These are phyloP conservation scores for Psilopsiagon aurifrons DNA, from an alignment of 2,113 vertebrate species.

Conservation along the genomic window DNA sequence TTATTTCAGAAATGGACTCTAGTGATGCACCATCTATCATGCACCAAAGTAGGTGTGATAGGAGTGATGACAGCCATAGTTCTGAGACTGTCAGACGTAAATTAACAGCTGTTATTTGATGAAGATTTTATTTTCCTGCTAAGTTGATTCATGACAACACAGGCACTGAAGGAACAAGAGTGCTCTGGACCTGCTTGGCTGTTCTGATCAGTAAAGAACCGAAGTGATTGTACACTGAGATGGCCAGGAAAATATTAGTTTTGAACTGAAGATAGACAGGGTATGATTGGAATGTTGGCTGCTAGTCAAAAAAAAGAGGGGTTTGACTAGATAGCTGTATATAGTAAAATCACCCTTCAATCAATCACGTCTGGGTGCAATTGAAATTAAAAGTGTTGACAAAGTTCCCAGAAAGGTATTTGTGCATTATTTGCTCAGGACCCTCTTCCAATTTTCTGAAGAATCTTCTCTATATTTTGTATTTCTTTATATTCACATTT, in stretches of 20 bases:
- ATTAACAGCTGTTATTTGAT: not conserved
- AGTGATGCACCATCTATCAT: not conserved
- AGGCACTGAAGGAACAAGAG: not conserved
- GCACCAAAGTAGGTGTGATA: not conserved
- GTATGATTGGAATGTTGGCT: not conserved
- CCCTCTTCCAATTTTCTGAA: not conserved
- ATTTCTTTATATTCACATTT: not conserved
- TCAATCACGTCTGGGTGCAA: not conserved
- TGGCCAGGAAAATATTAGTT: not conserved
- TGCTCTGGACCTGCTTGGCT: not conserved
- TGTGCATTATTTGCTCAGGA: not conserved
- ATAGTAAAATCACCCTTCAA: not conserved
- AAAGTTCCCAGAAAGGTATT: not conserved
- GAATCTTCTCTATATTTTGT: not conserved
- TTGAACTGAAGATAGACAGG: not conserved
- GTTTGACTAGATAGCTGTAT: rapidly evolving
- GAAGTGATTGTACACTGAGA: not conserved
- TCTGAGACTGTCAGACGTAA: not conserved
- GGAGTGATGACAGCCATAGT: not conserved
- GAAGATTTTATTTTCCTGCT: not conserved
- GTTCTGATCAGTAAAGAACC: not conserved
- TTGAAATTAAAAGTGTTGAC: not conserved
- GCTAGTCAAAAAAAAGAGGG: rapidly evolving
- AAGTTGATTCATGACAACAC: not conserved
- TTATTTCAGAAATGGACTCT: not conserved